Evolutionary conservation across 2,888 invertebrate species (phyloP), one percentile per base, ranked within the genome.

Genomic region (Drosophila hamatofila): DNA sequence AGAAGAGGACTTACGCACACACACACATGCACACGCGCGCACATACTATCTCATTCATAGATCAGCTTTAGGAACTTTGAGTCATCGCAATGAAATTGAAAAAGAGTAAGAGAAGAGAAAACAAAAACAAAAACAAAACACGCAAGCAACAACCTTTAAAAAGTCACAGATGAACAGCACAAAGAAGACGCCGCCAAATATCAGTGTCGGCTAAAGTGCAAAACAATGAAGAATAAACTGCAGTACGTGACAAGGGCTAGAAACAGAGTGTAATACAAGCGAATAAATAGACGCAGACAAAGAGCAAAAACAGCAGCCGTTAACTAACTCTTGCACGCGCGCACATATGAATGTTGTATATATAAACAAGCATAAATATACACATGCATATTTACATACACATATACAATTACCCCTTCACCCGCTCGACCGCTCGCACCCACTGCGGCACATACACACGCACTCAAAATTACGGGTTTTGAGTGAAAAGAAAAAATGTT

Each of bases 151-250:
- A 67, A 65, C 44, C 44, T 61, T 51, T 25, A 18, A 62, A 62
- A 58, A 41, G 33, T 7, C 44, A n/a, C 30, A 51, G 55, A 51
- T 67, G 55, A 37, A 57, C 18, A 33, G 25, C 33, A 21, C 23
- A 44, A 56, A 33, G 58, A 59, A 27, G 61, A 59, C 25, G 18
- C n/a, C 18, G 21, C 21, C 42, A 49, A 58, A 70, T 23, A 25
- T 33, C 14, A 21, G 16, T 11, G 2, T 12, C n/a, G 58, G 37
- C 7, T 12, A 56, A 60, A 72, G 63, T 58, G 63, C 60, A 54
- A 57, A 63, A 66, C 67, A 78, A 76, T 71, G 65, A 80, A 62
- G 23, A 57, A 63, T n/a, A 44, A 75, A 62, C 41, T 62, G 60
- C 57, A 74, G 37, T 76, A 72, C 67, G 60, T 72, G 73, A 57